Evolutionary conservation across 2,113 vertebrate genomes (phyloP), one percentile per base, ranked within the genome.

Genomic region (Caranx ignobilis): DNA sequence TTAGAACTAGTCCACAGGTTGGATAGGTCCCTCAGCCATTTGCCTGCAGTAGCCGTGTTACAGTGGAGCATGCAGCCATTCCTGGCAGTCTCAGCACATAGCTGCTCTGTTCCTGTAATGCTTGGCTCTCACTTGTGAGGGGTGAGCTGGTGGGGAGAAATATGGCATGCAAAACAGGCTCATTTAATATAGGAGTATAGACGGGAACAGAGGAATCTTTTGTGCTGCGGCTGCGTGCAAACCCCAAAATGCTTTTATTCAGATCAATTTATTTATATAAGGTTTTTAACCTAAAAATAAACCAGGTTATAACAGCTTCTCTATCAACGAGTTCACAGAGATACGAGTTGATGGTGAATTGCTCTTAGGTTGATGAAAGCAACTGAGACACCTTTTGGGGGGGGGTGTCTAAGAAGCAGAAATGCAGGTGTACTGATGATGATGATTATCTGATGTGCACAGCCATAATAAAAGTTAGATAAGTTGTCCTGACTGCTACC

Each of bases 111-210:
- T 91, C 86, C 88, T 91, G 89, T 84, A 91, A 90, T 87, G 77
- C 83, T 90, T 92, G 92, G 90, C 92, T 93, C 87, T 81, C 61
- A 88, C 79, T 91, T 91, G 77, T 77, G 89, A 88, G 84, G 75
- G 75, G 83, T 84, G 83, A 78, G 83, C 79, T 89, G 69, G 71
- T 86, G 55, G 85, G 84, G 83, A 91, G 86, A 88, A 92, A 90
- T 80, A 87, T 85, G 71, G 81, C 87, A 88, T 89, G 83, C 85
- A 91, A 92, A 91, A 91, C 72, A 72, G 74, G 31, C 79, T 83
- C 77, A 87, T 90, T 92, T 88, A 90, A 91, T 84, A 74, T 68
- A 83, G 68, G 63, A 84, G 84, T 37, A 62, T 26, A 26, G 26
- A 26, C 26, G 47, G 74, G 41, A 91, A 93, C 90, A 93, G 75